phyloP scores from a whole-genome alignment of 2,888 invertebrate species.

The Cantharis nigra region DNA sequence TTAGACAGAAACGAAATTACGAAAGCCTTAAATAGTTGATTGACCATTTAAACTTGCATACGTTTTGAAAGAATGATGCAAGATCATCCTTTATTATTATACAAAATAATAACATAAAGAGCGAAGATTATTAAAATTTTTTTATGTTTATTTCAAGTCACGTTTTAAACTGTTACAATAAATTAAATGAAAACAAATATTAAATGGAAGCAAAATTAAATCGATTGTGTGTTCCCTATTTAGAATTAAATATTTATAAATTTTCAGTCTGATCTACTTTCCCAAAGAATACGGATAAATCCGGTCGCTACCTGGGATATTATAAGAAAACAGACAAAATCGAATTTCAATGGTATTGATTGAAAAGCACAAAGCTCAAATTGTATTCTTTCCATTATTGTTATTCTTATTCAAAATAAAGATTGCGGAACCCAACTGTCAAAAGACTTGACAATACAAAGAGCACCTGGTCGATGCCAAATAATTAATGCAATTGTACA shows the following conservation, averaged over 20 bases:
- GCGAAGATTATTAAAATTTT: slow-evolving; percentile 9
- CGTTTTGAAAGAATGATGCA: slow-evolving; percentile 21
- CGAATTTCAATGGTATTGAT: slow-evolving; percentile 48
- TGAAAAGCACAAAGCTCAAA: slow-evolving; percentile 40
- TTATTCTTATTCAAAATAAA: slow-evolving; percentile 42
- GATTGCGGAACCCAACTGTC: slow-evolving; percentile 42
- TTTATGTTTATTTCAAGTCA: slow-evolving; percentile 18
- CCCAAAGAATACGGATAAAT: slow-evolving; percentile 37
- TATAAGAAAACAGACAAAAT: slow-evolving; percentile 51
- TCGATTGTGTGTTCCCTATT: slow-evolving; percentile 20
- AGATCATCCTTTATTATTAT: slow-evolving; percentile 25
- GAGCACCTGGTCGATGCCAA: slow-evolving; percentile 31
- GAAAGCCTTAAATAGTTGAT: slow-evolving; percentile 6
- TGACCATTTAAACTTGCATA: slow-evolving; percentile 19
- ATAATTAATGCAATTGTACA: slow-evolving; percentile 27
- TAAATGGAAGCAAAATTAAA: slow-evolving; percentile 6
- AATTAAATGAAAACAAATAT: slow-evolving; percentile 9
- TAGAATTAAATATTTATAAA: slow-evolving; percentile 30
- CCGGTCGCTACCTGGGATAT: slow-evolving; percentile 47
- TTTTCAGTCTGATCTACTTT: slow-evolving; percentile 35
- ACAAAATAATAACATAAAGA: background rate
- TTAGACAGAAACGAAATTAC: background rate
- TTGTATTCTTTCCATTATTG: slow-evolving; percentile 42
- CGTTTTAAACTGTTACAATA: slow-evolving; percentile 2
- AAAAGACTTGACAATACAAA: slow-evolving; percentile 33